A percentile compares a stretch with the other conserved stretches of the same genome.
Conservation (phyloP, 2,113 vertebrate genomes). For the Glaucidium brasilianum region DNA sequence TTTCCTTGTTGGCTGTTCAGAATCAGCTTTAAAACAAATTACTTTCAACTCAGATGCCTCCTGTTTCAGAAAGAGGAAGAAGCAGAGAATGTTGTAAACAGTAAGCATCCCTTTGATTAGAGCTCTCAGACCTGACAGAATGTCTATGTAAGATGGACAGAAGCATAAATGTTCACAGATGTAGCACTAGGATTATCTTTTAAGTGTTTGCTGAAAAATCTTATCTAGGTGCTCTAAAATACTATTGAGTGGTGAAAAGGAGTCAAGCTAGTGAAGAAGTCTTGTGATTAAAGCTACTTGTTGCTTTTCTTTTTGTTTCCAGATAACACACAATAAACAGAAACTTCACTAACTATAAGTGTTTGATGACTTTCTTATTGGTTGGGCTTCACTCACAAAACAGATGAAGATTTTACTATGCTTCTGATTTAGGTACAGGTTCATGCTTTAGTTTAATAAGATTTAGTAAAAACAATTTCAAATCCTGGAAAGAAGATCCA, state of each 20-base stretch:
- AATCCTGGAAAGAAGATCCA: background rate
- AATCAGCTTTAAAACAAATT: background rate
- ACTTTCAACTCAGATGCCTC: background rate
- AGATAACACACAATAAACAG: background rate
- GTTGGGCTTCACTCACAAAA: fast-evolving
- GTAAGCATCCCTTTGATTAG: background rate
- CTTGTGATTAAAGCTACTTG: background rate
- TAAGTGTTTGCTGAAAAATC: background rate
- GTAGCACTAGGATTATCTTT: background rate
- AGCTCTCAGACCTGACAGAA: background rate
- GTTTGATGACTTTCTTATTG: background rate
- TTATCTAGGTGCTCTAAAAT: background rate
- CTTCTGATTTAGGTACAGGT: background rate
- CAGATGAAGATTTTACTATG: background rate
- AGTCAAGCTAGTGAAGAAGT: background rate
- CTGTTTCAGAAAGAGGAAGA: background rate
- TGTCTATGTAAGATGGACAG: background rate
- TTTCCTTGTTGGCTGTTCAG: background rate
- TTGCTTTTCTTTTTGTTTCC: background rate
- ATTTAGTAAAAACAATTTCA: background rate
- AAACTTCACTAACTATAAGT: background rate
- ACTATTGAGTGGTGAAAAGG: background rate
- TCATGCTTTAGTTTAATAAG: background rate
- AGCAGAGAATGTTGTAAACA: background rate
- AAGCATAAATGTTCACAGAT: background rate